A percentile compares a stretch with the other conserved stretches of the same genome.
Evolutionary conservation across 2,113 vertebrate species (phyloP).

Genomic region (Amblyornis subalaris): DNA sequence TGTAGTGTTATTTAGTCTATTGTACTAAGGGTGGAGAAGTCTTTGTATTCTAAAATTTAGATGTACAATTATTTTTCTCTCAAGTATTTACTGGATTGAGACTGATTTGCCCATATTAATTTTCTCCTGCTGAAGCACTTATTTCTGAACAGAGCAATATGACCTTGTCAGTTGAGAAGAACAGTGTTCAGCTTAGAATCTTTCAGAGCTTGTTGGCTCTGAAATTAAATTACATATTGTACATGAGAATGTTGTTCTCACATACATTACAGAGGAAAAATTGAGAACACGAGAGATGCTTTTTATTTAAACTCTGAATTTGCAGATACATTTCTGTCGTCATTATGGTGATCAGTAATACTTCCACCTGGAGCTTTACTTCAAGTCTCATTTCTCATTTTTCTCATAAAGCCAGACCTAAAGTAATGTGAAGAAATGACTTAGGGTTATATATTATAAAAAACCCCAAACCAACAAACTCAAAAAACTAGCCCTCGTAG

Average conservation of each 20-base stretch:
- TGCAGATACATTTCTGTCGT: background rate
- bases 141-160: background rate
- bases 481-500: background rate
- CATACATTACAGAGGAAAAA: background rate
- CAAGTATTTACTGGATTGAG: background rate
- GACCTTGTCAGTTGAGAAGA: background rate
- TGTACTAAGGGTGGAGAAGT: background rate
- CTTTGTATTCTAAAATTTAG: background rate
- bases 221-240: background rate
- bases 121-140: background rate
- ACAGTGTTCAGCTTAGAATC: background rate
- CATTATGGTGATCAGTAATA: background rate
- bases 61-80: background rate
- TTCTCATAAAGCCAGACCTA: background rate
- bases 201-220: background rate
- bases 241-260: background rate
- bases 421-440: background rate
- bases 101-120: background rate
- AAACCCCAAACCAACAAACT: background rate
- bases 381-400: background rate
- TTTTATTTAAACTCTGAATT: background rate
- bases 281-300: background rate
- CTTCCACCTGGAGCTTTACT: background rate
- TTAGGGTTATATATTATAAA: background rate
- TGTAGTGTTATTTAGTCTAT: background rate